Conservation (phyloP, 2,113 vertebrate species). For the Pithys albifrons region DNA sequence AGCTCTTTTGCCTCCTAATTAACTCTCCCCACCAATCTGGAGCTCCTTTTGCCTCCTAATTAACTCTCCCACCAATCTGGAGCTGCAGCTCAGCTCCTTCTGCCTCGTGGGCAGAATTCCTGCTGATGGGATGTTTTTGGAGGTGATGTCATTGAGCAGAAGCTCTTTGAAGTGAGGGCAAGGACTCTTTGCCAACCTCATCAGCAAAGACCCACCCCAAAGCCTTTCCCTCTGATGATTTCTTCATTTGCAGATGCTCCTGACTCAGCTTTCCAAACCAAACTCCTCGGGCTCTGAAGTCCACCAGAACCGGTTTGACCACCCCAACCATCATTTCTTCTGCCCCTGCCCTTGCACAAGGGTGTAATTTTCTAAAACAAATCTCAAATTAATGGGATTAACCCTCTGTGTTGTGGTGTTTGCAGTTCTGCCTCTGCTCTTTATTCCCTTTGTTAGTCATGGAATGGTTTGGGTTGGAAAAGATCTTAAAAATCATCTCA, state of each 20-base stretch:
- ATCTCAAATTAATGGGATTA: not conserved
- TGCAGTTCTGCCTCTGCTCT: not conserved
- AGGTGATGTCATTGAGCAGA: not conserved
- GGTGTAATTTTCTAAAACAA: not conserved
- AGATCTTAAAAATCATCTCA: not conserved
- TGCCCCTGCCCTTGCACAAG: not conserved
- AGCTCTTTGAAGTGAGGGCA: not conserved
- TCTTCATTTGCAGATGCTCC: not conserved
- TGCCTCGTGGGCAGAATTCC: not conserved
- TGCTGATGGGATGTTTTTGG: not conserved
- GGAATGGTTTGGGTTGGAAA: not conserved
- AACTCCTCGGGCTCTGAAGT: not conserved
- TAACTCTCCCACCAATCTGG: too few relatives aligned
- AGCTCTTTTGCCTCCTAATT: too few relatives aligned
- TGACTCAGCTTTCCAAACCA: slow-evolving; percentile 42
- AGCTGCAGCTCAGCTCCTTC: too few relatives aligned
- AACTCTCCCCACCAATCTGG: too few relatives aligned
- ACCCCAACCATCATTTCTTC: not conserved
- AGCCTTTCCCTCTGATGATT: not conserved
- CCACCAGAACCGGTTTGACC: not conserved
- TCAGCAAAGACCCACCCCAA: not conserved
- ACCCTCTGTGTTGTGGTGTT: not conserved
- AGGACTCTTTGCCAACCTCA: not conserved
- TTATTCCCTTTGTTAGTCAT: not conserved
- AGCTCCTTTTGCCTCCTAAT: too few relatives aligned